phyloP scores from a whole-genome alignment of 2,797 vertebrate genomes.

The Betta splendens region DNA sequence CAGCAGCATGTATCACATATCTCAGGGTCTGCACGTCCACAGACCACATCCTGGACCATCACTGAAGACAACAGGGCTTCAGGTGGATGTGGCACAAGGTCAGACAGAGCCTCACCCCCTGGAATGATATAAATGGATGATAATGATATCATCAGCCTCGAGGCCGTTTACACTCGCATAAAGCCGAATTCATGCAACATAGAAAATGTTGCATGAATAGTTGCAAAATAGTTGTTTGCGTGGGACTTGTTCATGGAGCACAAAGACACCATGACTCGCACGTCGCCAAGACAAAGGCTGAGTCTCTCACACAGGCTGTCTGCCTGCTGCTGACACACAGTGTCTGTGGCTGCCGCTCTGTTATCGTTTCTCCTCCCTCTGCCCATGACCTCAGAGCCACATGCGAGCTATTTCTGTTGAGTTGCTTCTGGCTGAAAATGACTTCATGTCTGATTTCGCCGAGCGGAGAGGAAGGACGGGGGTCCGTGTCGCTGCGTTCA shows the following conservation, averaged over 20 bases:
- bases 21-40: slow-evolving; percentile 62
- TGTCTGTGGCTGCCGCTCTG: slow-evolving; percentile 60
- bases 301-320: slow-evolving; percentile 31
- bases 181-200: no score
- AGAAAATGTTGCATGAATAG: no score
- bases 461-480: slow-evolving; percentile 15
- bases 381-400: slow-evolving; percentile 75
- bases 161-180: no score
- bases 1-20: slow-evolving; percentile 57
- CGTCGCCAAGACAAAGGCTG: slow-evolving; percentile 40
- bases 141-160: no score
- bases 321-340: slow-evolving; percentile 52
- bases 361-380: slow-evolving; percentile 69
- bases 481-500: slow-evolving; percentile 8
- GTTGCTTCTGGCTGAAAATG: slow-evolving; percentile 71
- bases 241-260: slow-evolving; percentile 10
- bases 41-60: slow-evolving; percentile 68
- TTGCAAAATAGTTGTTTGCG: slow-evolving; percentile 11
- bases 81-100: slow-evolving; percentile 47
- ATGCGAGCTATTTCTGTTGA: slow-evolving; percentile 72
- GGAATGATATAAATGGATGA: no score
- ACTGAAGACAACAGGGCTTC: slow-evolving; percentile 26
- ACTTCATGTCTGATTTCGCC: slow-evolving; percentile 78
- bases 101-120: slow-evolving; percentile 32
- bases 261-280: slow-evolving; percentile 25